Evolutionary conservation across 2,797 vertebrate genomes (phyloP), one percentile per base, ranked within the genome.

Genomic region (Cryptoprocta ferox): DNA sequence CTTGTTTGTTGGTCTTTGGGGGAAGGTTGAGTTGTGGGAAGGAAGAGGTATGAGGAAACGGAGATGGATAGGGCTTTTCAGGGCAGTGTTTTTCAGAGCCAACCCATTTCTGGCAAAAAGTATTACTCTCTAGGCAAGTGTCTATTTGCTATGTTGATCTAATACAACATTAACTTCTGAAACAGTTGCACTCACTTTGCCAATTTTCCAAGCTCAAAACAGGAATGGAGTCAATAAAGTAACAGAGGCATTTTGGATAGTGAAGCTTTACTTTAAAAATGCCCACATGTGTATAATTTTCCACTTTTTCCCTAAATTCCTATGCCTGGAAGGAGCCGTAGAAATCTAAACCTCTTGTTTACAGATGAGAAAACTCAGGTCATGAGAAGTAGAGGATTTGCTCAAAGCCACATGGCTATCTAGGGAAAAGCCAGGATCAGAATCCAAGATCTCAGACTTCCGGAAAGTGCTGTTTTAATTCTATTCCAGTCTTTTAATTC

Each of bases 291-390:
- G 80, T 83, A 59, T 87, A 90, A 97, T 94, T 97, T 97, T 95
- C 84, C 26, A 95, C 76, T 92, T 95, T 91, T 94, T 93, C 65
- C 66, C 66, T 84, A 79, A 94, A 97, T 95, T 92, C 42, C 80
- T 78, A 1, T 87, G 88, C 83, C 61, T 88, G 75, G 66, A 97
- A 95, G 78, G 61, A 97, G 70, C 45, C 48, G 81, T 73, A 56
- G 70, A 97, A 94, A 96, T 80, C 35, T 42, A 91, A 95, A 92
- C 71, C 78, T 91, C 86, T 96, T 97, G 59, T 95, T 95, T 95
- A 93, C 3, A 73, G 76, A 85, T 87, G 66, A 89, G 75, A 96
- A 96, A 87, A 80, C 75, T 91, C 71, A 79, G 50, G 30, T 53
- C 15, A 11, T 71, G 71, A 84, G 61, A 92, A 91, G 50, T 5